phyloP scores from a whole-genome alignment of 2,888 invertebrate species.

The Rotaria socialis region DNA sequence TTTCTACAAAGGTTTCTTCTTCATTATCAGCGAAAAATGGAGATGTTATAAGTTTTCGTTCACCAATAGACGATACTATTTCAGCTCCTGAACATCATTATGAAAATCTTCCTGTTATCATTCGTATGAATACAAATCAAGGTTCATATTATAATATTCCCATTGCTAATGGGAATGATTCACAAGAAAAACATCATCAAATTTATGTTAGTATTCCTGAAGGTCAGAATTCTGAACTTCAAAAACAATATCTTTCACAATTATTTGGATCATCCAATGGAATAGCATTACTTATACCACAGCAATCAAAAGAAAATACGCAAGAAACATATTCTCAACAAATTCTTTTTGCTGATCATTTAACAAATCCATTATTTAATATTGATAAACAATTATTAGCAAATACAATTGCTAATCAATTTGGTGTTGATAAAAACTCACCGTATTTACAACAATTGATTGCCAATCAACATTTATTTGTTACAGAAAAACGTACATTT shows the following conservation, averaged over 20 bases:
- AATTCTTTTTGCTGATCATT: not conserved
- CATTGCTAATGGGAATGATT: not conserved
- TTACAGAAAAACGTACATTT: slow-evolving; percentile 1
- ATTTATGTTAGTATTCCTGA: not conserved
- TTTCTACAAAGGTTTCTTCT: not conserved
- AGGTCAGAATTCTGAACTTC: not conserved
- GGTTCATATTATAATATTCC: not conserved
- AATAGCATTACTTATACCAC: not conserved
- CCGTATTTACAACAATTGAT: slow-evolving; percentile 1
- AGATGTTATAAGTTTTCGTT: not conserved
- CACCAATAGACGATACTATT: not conserved
- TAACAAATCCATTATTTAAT: slow-evolving; percentile 29
- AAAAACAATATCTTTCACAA: not conserved
- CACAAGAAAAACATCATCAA: not conserved
- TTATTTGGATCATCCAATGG: not conserved
- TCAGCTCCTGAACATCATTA: not conserved
- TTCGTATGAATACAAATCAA: not conserved
- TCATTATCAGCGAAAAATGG: not conserved
- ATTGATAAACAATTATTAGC: slow-evolving; percentile 1
- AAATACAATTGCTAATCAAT: slow-evolving; percentile 34
- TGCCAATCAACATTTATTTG: slow-evolving; percentile 24
- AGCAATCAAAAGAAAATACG: not conserved
- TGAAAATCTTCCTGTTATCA: not conserved
- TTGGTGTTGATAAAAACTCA: not conserved
- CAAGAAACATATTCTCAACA: not conserved